Evolutionary conservation across 1,140 invertebrate species (phyloP), one percentile per base, ranked within the genome.

Genomic region (Conopomorpha cramerella): DNA sequence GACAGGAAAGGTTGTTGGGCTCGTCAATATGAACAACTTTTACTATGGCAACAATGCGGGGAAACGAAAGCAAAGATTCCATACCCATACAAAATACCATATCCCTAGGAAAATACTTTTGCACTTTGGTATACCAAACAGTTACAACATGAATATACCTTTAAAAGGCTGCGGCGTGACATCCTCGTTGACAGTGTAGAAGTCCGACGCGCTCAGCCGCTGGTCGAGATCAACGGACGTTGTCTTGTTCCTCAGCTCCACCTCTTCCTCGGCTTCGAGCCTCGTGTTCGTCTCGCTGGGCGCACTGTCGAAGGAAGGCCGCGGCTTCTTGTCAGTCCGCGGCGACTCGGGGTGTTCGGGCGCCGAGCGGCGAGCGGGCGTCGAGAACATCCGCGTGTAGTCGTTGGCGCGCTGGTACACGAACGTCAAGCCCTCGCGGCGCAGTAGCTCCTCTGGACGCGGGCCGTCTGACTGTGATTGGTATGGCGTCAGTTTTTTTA

Each of bases 381-480:
- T 62, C 4, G 72, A 77, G 55, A 77, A 77, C 73, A 77, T 77
- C 29, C 76, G 70, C 37, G 65, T 74, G 58, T 78, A 78, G 52
- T 79, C 76, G 58, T 77, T 81, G 6, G 71, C 64, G 4, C 74
- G 66, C n/a, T 80, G 78, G 36, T 77, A 68, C 37, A 82, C 80
- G 60, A 74, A 82, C 16, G 71, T 70, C 39, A 82, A 53, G 2
- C 77, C 76, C 36, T 79, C 66, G 17, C 74, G 66, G 1, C 61
- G 50, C 1, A 76, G 38, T 0, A 62, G 39, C 19, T 72, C 67
- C 36, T 72, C 67, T 1, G 70, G 59, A 6, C 65, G 55, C 8
- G 41, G 43, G 29, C 49, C 43, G 33, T 49, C 43, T 12, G 49
- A 41, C 68, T 73, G 49, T 12, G 10, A 13, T 27, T 2, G 31